Conservation (phyloP, 2,797 vertebrate genomes). For the Buceros bicornis region DNA sequence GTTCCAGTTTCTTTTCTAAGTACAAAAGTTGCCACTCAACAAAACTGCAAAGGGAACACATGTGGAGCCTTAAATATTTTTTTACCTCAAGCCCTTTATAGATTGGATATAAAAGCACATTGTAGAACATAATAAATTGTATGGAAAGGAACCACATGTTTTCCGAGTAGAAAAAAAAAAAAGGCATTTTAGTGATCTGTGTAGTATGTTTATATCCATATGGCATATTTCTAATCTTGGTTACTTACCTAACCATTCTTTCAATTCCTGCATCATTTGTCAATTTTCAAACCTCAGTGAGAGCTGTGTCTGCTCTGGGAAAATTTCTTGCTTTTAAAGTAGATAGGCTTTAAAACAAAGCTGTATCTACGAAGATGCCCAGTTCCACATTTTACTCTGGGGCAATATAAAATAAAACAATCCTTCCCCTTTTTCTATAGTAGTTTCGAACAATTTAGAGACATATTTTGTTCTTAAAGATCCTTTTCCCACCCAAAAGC, state of each 20-base stretch:
- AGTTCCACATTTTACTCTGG: not conserved
- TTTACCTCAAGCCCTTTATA: slow-evolving; percentile 16
- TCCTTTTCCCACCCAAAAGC: not conserved
- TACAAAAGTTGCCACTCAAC: not conserved
- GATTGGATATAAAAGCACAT: not conserved
- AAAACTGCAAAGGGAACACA: not conserved
- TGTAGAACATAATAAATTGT: slow-evolving; percentile 5
- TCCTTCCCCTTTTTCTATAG: slow-evolving; percentile 15
- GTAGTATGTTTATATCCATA: not conserved
- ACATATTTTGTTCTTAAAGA: not conserved
- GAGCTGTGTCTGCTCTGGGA: slow-evolving; percentile 1
- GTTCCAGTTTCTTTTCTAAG: not conserved
- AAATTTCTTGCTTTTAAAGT: slow-evolving; percentile 13
- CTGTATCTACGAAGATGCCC: not conserved
- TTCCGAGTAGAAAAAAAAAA: not conserved
- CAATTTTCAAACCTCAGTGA: slow-evolving; percentile 20
- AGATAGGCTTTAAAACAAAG: not conserved
- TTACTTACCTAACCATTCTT: slow-evolving; percentile 28
- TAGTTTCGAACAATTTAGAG: not conserved
- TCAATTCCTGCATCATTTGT: slow-evolving; percentile 1
- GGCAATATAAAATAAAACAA: not conserved
- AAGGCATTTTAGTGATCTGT: not conserved
- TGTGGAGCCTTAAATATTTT: not conserved
- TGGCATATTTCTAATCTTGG: slow-evolving; percentile 17
- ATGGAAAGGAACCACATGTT: slow-evolving; percentile 4